Evolutionary conservation across 2,888 invertebrate species (phyloP), one percentile per base, ranked within the genome.

Genomic region (Euclidia mi): DNA sequence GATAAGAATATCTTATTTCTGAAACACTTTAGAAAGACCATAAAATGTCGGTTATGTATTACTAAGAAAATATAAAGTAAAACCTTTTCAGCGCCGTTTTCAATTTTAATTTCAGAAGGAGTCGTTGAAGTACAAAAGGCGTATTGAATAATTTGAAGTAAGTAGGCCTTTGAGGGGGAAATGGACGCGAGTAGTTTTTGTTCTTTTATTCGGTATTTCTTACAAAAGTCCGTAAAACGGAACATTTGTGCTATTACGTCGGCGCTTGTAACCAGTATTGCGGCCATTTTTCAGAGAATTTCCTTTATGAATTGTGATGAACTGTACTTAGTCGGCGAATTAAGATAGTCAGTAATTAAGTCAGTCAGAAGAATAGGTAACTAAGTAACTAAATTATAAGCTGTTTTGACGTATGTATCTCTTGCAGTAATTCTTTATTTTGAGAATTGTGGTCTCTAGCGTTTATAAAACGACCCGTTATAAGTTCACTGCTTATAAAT

Each of bases 131-230:
- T 34, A 51, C 44, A 42, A 70, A 64, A 58, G 46, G 47, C 44
- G 44, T 56, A 40, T 47, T 69, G 43, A 60, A 64, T 64, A 73
- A 73, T 69, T 60, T 32, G 1, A 34, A 34, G 34, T 34, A 53
- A 45, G 35, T n/a, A 37, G n/a, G 34, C 32, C 4, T 67, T 56
- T 71, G 52, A 59, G 14, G 44, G n/a, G 14, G 12, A 56, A 56
- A 55, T 45, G 4, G 15, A 35, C 11, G 31, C 14, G n/a, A 40
- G 25, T 43, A 42, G 50, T 64, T 57, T n/a, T 15, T 28, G 32
- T 64, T 53, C 49, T 18, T 31, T 47, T 40, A 51, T 51, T 52
- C 7, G 40, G 28, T 38, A 29, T 42, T n/a, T 20, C 14, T 28
- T 14, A 29, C 12, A 29, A 38, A 35, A 43, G 25, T 35, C 7